Evolutionary conservation across 2,113 vertebrate genomes (phyloP), one percentile per base, ranked within the genome.

Genomic region (Lepus americanus): DNA sequence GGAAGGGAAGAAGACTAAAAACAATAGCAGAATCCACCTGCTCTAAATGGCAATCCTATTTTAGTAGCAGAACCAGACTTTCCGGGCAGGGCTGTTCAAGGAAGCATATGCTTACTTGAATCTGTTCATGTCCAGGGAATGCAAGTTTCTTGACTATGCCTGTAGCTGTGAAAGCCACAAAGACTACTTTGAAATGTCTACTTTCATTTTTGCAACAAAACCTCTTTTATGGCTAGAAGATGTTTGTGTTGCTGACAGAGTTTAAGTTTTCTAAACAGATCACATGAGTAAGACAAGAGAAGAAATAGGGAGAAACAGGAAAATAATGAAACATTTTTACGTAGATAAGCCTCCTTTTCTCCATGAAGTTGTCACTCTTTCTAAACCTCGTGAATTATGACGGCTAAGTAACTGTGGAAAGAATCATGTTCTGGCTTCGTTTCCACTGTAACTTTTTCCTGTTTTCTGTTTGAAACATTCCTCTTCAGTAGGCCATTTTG

Each of bases 31-130:
- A 63, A 78, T 49, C 79, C 69, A 95, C 88, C 87, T 96, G 90
- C 51, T 94, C 33, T 80, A 95, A 96, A 94, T 92, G 92, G 92
- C 44, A 94, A 66, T 61, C 67, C 77, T 72, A 59, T 96, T 97
- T 96, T 94, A 81, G 94, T 25, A 89, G 31, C 39, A 95, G 55
- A 85, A 61, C 49, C 88, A 96, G 96, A 95, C 61, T 81, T 84
- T 31, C 81, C 20, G 93, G 73, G 82, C 59, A 90, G 69, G 39
- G 16, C 77, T 88, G 49, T 61, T 82, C 51, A 86, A 69, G 49
- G 39, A 88, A 96, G 74, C 95, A 92, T 79, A 95, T 96, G 82
- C 51, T 92, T 79, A 66, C 85, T 59, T 55, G 64, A 89, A 90
- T 95, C 81, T 92, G 70, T 93, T 90, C 80, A 55, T 1, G 8